Base-by-base conservation (phyloP, 2,113 vertebrate genomes). In the Calypte anna region DNA sequence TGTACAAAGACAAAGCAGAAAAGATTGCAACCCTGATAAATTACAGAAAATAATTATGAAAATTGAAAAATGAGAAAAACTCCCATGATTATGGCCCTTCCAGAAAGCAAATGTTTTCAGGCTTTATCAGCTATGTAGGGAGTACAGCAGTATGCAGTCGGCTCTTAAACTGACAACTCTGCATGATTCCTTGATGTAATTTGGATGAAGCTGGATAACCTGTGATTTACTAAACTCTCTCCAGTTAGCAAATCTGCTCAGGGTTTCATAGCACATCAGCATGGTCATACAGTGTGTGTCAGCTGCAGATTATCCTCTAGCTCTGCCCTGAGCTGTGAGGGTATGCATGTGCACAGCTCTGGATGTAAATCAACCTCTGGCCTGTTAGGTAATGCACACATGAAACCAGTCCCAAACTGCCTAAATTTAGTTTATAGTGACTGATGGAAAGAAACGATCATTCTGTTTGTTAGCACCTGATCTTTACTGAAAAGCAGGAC, bases 191-290 rank as follows among this genome's bases (percentile, higher is more conserved):
- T 85, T 88, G 74, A 48, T 88, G 88, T 69, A 86, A 96, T 95
- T 89, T 91, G 67, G 72, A 91, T 83, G 61, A 84, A 85, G 67
- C 64, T 57, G 83, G 36, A 61, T 91, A 95, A 90, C 83, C 69
- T 79, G 48, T 93, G 92, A 97, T 95, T 95, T 96, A 89, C 70
- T 6, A 78, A 88, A 95, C 70, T 83, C 50, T 81, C 40, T 75
- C 79, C 33, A 53, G 86, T 86, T 93, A 66, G 68, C 19, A 78
- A 55, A 77, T 73, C 81, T 88, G 33, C 30, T 86, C 54, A 73
- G 74, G 50, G 33, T 50, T 75, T 91, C 68, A 51, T 58, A 81
- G 43, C 8, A 5, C 20, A 82, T 69, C 82, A 73, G 7, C 15
- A 9, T 24, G 64, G 67, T 46, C 55, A 25, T 46, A 48, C 63